phyloP scores from a whole-genome alignment of 2,113 vertebrate genomes.

The Nansenia antarctica region DNA sequence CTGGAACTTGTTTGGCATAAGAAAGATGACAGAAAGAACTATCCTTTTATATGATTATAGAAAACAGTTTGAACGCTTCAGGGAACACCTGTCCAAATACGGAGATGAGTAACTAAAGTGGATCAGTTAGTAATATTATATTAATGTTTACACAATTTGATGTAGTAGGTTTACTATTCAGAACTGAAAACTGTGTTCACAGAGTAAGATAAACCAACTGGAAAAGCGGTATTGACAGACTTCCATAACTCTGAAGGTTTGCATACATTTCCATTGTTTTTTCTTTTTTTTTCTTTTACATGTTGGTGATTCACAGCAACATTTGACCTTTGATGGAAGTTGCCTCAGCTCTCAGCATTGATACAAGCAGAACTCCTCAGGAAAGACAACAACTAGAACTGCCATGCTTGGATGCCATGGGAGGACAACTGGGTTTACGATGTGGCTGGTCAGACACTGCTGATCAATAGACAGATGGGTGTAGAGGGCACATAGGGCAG shows the following conservation, averaged over 20 bases:
- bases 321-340: slow-evolving; percentile 53
- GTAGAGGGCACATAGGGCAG: slow-evolving; percentile 50
- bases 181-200: background rate
- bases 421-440: slow-evolving; percentile 31
- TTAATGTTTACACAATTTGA: too few relatives aligned
- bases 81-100: background rate
- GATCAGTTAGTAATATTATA: background rate
- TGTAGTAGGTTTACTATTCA: too few relatives aligned
- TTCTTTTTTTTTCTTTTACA: slow-evolving; percentile 28
- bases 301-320: slow-evolving; percentile 14
- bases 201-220: background rate
- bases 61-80: too few relatives aligned
- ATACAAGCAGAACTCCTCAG: slow-evolving; percentile 3
- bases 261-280: slow-evolving; percentile 13
- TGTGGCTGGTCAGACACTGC: slow-evolving; percentile 1
- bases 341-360: slow-evolving; percentile 1
- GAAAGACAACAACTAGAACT: slow-evolving; percentile 29
- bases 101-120: background rate
- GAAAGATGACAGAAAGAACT: too few relatives aligned
- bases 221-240: too few relatives aligned
- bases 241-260: background rate
- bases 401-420: slow-evolving; percentile 41
- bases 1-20: background rate
- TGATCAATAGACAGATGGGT: slow-evolving; percentile 61
- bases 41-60: too few relatives aligned